A percentile compares a stretch with the other conserved stretches of the same genome.
Evolutionary conservation across 30 jellyfish, hydroid and myxozoan species (phyloP).

Genomic region (Pseudorhiza aurosa): DNA sequence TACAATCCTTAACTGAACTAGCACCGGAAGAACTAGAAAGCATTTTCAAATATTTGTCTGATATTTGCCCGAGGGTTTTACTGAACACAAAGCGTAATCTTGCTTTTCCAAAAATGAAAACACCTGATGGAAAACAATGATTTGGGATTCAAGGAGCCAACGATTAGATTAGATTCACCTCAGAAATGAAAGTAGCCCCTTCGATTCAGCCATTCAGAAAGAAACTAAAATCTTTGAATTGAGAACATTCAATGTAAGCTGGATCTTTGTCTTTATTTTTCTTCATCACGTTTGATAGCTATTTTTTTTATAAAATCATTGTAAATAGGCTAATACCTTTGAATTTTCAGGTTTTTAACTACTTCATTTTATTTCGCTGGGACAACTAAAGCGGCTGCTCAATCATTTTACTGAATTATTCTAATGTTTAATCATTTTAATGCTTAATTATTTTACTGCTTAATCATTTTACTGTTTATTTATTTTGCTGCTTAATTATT

Average conservation of each 20-base stretch:
- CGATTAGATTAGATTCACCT: neutral
- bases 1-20: too few relatives aligned
- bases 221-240: neutral
- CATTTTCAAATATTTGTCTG: too few relatives aligned
- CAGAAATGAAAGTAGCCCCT: neutral
- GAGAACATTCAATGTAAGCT: neutral
- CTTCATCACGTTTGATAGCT: neutral
- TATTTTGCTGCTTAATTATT: too few relatives aligned
- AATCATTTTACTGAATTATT: neutral
- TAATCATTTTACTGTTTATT: too few relatives aligned
- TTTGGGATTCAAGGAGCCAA: neutral
- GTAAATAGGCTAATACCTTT: neutral
- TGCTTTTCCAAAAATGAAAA: neutral
- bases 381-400: conserved; percentile 1
- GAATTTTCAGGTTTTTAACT: neutral
- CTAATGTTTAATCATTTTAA: too few relatives aligned
- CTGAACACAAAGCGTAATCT: neutral
- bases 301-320: too few relatives aligned
- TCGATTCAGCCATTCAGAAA: neutral
- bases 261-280: neutral
- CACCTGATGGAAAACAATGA: neutral
- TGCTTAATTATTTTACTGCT: too few relatives aligned
- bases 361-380: neutral
- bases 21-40: too few relatives aligned
- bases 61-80: too few relatives aligned